phyloP scores from a whole-genome alignment of 1,140 invertebrate genomes.

The Pogonognathellus flavescens region DNA sequence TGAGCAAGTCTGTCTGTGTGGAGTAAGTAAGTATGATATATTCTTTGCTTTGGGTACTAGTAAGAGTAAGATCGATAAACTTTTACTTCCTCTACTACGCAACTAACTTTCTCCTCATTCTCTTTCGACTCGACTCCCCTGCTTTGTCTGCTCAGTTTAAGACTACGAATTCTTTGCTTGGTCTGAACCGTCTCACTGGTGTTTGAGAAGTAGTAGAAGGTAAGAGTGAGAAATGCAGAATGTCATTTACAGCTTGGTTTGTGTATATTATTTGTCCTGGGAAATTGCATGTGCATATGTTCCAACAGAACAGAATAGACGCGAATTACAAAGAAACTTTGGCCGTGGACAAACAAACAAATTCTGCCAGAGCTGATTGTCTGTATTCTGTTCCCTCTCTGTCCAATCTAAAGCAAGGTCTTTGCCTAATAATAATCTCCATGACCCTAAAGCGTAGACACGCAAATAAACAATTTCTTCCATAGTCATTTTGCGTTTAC shows the following conservation, averaged over 20 bases:
- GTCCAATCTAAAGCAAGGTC: constrained; percentile 21
- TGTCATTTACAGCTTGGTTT: constrained; percentile 28
- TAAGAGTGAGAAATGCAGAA: constrained; percentile 26
- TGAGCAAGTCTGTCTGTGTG: background rate
- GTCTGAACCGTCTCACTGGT: background rate
- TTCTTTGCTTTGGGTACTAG: background rate
- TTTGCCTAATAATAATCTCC: constrained; percentile 39
- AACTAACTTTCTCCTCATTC: constrained; percentile 42
- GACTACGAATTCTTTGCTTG: background rate
- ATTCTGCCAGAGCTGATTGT: background rate
- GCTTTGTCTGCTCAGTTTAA: background rate
- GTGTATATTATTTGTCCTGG: constrained; percentile 46
- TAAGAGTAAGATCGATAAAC: constrained; percentile 6
- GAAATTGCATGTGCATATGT: constrained; percentile 45
- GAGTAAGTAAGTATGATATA: background rate
- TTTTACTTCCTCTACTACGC: constrained; percentile 40
- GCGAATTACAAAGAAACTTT: background rate
- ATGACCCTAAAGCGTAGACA: constrained; percentile 12
- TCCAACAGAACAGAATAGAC: background rate
- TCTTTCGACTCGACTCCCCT: constrained; percentile 13
- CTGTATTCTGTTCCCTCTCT: constrained; percentile 12
- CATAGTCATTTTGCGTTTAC: constrained; percentile 13
- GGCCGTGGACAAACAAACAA: background rate
- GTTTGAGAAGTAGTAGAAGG: constrained; percentile 9
- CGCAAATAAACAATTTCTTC: constrained; percentile 44